A percentile compares a stretch with the other conserved stretches of the same genome.
phyloP scores from a whole-genome alignment of 2,888 invertebrate genomes.

The Drosophila hamatofila region DNA sequence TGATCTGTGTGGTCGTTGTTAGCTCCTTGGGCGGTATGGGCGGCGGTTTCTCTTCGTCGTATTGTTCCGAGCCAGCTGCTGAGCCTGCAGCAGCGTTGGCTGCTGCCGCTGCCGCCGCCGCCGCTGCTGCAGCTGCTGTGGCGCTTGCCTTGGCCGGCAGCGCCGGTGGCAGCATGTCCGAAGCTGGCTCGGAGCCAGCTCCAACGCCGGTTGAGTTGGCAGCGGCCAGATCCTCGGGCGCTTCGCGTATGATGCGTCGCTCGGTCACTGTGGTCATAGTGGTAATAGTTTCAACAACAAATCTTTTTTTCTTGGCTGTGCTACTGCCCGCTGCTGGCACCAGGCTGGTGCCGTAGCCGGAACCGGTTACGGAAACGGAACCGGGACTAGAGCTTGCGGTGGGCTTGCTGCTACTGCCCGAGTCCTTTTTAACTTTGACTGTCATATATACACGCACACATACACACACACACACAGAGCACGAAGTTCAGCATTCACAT shows the following conservation, averaged over 20 bases:
- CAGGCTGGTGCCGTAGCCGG: slow-evolving; percentile 22
- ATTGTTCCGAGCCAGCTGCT: slow-evolving; percentile 44
- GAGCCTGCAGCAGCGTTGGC: slow-evolving; percentile 24
- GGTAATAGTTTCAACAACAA: slow-evolving; percentile 89
- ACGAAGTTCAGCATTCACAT: slow-evolving; percentile 18
- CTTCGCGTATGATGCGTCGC: slow-evolving; percentile 86
- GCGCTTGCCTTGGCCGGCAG: slow-evolving; percentile 66
- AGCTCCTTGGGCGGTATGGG: slow-evolving; percentile 85
- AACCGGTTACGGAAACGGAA: slow-evolving; percentile 33
- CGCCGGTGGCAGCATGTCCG: slow-evolving; percentile 59
- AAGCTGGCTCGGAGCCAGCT: slow-evolving; percentile 21
- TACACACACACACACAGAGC: slow-evolving; percentile 16
- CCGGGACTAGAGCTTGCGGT: slow-evolving; percentile 17
- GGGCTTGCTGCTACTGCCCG: slow-evolving; percentile 49
- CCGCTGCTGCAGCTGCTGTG: slow-evolving; percentile 55
- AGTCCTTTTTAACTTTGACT: slow-evolving; percentile 72
- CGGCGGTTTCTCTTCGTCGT: slow-evolving; percentile 78
- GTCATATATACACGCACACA: slow-evolving; percentile 20
- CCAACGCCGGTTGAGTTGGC: slow-evolving; percentile 21
- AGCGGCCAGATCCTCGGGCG: slow-evolving; percentile 80
- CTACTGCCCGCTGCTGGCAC: slow-evolving; percentile 59
- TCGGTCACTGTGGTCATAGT: slow-evolving; percentile 89
- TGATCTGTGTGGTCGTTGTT: slow-evolving; percentile 87
- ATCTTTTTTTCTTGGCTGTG: slow-evolving; percentile 83
- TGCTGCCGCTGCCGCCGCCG: slow-evolving; percentile 44